Evolutionary conservation across 2,888 invertebrate genomes (phyloP).

Genomic region (Andrena praecox): DNA sequence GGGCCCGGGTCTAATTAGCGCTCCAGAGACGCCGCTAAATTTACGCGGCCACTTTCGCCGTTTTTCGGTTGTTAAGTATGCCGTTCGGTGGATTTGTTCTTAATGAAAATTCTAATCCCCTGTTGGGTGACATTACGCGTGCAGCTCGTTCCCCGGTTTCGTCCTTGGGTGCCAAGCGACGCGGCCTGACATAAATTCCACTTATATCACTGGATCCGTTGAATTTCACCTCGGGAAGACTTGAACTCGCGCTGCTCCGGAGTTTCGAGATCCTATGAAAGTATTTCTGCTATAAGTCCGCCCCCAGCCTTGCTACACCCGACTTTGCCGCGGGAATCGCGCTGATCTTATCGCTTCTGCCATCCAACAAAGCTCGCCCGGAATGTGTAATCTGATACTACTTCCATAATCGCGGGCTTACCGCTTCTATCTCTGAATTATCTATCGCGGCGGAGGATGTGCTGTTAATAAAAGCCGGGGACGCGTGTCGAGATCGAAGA

Average conservation of each 20-base stretch:
- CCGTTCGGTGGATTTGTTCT: not conserved
- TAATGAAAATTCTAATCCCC: constrained; percentile 4
- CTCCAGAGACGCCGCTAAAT: not conserved
- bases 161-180: constrained; percentile 19
- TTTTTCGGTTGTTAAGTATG: not conserved
- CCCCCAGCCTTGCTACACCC: constrained; percentile 11
- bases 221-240: constrained; percentile 54
- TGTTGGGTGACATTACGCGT: constrained; percentile 6
- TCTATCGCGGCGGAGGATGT: not conserved
- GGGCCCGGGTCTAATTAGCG: no score
- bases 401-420: constrained; percentile 40
- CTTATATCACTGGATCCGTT: constrained; percentile 56
- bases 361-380: constrained; percentile 21
- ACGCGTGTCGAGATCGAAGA: not conserved
- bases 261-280: constrained; percentile 43
- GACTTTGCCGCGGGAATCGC: constrained; percentile 29
- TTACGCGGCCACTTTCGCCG: not conserved
- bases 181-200: constrained; percentile 54
- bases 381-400: constrained; percentile 41
- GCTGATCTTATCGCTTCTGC: constrained; percentile 44
- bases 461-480: constrained; percentile 3
- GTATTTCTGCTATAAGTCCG: constrained; percentile 27
- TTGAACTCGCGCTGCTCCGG: constrained; percentile 56
- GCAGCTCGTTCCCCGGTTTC: constrained; percentile 9
- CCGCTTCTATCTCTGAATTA: constrained; percentile 13